Percentiles rank a stretch among this genome's conserved stretches.
Conservation (phyloP, 2,888 invertebrate genomes). For the Cerastoderma edule region DNA sequence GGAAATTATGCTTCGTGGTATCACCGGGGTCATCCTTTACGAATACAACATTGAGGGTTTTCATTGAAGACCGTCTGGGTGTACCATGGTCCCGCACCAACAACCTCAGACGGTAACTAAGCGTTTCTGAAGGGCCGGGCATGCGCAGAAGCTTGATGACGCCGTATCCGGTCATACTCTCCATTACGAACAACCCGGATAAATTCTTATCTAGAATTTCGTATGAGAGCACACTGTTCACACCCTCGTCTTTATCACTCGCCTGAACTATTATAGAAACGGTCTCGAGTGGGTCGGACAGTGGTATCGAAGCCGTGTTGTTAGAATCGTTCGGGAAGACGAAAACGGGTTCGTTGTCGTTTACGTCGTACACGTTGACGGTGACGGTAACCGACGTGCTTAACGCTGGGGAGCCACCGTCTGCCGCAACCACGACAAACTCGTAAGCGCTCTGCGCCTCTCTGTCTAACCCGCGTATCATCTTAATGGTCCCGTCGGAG, state of each 20-base stretch:
- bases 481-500: conserved; percentile 65
- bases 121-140: conserved; percentile 36
- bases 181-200: conserved; percentile 48
- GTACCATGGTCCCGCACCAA: conserved; percentile 47
- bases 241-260: conserved; percentile 63
- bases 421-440: conserved; percentile 68
- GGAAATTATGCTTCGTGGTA: conserved; percentile 46
- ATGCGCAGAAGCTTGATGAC: conserved; percentile 38
- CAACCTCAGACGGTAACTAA: conserved; percentile 34
- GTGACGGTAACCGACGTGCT: conserved; percentile 66
- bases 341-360: conserved; percentile 72
- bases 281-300: conserved; percentile 60
- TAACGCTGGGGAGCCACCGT: conserved; percentile 63
- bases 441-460: conserved; percentile 61
- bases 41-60: conserved; percentile 43
- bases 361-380: conserved; percentile 68
- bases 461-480: conserved; percentile 66
- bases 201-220: conserved; percentile 43
- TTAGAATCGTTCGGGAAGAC: conserved; percentile 66
- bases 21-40: conserved; percentile 25
- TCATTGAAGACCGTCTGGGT: conserved; percentile 27
- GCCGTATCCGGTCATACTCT: conserved; percentile 47
- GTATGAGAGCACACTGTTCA: conserved; percentile 59
- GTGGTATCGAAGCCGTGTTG: conserved; percentile 64
- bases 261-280: conserved; percentile 61